Base-by-base conservation (phyloP, 2,797 vertebrate species). In the Euphonia xanthogaster region DNA sequence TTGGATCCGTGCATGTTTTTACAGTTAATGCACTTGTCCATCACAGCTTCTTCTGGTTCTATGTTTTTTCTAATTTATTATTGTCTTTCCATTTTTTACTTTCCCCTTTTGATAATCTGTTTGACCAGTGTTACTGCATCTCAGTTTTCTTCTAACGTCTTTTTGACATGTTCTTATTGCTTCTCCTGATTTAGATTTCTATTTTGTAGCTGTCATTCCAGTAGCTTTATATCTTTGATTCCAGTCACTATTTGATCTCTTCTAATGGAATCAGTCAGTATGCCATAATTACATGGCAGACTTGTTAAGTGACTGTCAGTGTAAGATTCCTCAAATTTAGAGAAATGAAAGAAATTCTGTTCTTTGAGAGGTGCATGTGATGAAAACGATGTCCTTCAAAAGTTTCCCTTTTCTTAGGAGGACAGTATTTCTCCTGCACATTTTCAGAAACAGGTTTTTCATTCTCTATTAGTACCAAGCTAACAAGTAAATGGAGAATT, bases 301-400 rank as follows among this genome's bases (percentile, higher is more conserved):
- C 77, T 92, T 92, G 62, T 80, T 90, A 92, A 96, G 66, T 70
- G 77, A 60, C 81, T 95, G 94, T 93, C 92, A 94, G 62, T 89
- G 83, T 91, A 95, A 70, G 3, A 18, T 73, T 75, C n/a, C 31
- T 85, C 55, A 91, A 75, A 89, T 81, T 79, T 62, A 70, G 51
- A 76, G 35, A 84, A 95, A 88, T 81, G 39, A 88, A 93, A 90
- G 83, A 54, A 90, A 88, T 75, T 81, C 19, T 78, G 7, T 62
- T 84, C 83, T 81, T 93, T 78, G 51, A 86, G 62, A 86, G 15
- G 8, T 47, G 14, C 16, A 40, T 62, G 57, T 81, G 72, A 61
- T 80, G 51, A 75, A 73, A 93, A 24, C 28, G 10, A 77, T 67
- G 66, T 72, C 88, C 53, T 94, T 94, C 68, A 94, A 74, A 93